These are phyloP conservation scores for Pedionomus torquatus DNA, from an alignment of 2,113 vertebrate genomes.

Conservation along the genomic window DNA sequence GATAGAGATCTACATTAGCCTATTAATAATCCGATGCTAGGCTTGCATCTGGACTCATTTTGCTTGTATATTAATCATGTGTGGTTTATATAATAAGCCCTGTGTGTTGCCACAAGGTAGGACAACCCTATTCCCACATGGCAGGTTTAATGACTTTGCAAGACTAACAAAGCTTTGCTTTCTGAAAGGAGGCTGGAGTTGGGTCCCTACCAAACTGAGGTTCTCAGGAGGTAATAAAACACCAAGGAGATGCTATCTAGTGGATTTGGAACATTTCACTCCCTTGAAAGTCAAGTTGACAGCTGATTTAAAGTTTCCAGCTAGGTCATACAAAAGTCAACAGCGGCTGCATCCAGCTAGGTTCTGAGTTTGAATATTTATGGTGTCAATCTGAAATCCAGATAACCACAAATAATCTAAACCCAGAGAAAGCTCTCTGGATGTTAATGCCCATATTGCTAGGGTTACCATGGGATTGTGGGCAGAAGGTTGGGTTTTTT, in stretches of 20 bases:
- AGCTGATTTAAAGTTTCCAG: conserved; percentile 81
- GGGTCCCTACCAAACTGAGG: conserved; percentile 60
- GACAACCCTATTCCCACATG: conserved; percentile 19
- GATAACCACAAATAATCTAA: conserved; percentile 80
- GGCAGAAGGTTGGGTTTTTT: not conserved
- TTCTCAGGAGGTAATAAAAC: conserved; percentile 74
- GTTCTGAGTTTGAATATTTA: conserved; percentile 82
- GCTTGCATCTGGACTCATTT: conserved; percentile 42
- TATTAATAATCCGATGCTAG: conserved; percentile 27
- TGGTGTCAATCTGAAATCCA: conserved; percentile 82
- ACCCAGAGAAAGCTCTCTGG: conserved; percentile 72
- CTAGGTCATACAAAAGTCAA: conserved; percentile 80
- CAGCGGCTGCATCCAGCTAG: conserved; percentile 70
- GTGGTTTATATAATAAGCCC: conserved; percentile 3
- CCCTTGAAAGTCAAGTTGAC: conserved; percentile 77
- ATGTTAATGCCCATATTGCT: conserved; percentile 54
- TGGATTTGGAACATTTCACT: conserved; percentile 73
- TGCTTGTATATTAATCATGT: conserved; percentile 35
- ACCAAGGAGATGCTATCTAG: conserved; percentile 73
- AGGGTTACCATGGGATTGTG: not conserved
- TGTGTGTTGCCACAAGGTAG: conserved; percentile 38
- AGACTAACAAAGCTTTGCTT: conserved; percentile 42
- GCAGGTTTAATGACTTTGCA: conserved; percentile 61
- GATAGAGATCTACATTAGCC: conserved; percentile 23
- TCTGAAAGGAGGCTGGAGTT: conserved; percentile 40